Evolutionary conservation across 2,797 vertebrate genomes (phyloP).

Genomic region (Sphenopsis melanotis): DNA sequence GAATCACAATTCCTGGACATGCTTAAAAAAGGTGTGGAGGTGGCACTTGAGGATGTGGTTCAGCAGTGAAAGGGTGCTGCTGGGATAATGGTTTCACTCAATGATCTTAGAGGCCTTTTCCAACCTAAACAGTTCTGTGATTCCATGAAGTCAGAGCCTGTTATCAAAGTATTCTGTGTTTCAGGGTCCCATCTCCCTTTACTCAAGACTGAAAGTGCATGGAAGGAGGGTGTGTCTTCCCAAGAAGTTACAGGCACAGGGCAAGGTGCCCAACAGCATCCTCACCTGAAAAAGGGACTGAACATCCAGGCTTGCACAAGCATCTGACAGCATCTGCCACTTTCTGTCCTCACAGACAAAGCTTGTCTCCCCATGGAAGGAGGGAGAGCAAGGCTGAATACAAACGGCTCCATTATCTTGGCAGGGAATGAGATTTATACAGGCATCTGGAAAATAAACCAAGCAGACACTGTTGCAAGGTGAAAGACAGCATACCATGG

Average conservation of each 20-base stretch:
- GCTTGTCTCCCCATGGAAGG: conserved; percentile 57
- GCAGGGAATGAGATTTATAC: conserved; percentile 33
- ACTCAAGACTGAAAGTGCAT: not conserved
- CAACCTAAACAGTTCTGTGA: not conserved
- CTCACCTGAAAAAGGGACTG: conserved; percentile 69
- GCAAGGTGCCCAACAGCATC: not conserved
- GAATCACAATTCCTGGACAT: not conserved
- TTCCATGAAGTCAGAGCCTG: not conserved
- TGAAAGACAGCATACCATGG: too few species aligned
- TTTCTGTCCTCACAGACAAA: conserved; percentile 58
- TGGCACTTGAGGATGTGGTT: not conserved
- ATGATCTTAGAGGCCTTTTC: not conserved
- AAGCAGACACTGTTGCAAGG: not conserved
- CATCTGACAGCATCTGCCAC: conserved; percentile 67
- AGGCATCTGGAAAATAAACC: conserved; percentile 44
- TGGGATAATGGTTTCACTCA: not conserved
- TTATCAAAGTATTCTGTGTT: not conserved
- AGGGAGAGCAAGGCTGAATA: conserved; percentile 36
- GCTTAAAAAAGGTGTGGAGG: not conserved
- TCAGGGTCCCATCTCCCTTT: not conserved
- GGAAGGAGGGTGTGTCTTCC: not conserved
- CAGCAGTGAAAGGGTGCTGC: not conserved
- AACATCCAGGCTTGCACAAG: conserved; percentile 70
- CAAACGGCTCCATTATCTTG: conserved; percentile 9
- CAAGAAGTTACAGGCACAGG: not conserved